phyloP scores from a whole-genome alignment of 2,888 invertebrate species.

The Catocala nupta region DNA sequence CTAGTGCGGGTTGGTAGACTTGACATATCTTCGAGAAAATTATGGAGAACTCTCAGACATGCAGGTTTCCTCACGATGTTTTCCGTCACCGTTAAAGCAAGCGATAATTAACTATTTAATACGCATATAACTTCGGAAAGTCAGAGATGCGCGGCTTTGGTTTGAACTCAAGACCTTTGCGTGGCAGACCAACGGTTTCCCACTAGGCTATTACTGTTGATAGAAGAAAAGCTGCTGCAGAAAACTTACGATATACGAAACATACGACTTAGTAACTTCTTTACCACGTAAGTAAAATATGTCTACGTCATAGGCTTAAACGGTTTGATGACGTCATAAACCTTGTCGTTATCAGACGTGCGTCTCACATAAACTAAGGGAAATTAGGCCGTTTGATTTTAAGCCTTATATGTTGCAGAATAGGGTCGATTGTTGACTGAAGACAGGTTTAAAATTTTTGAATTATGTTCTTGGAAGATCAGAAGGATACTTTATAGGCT shows the following conservation, averaged over 20 bases:
- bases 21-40: too few species aligned
- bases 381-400: constrained; percentile 1
- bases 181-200: too few species aligned
- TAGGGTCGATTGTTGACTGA: background rate
- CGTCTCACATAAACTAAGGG: constrained; percentile 68
- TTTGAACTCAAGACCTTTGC: too few species aligned
- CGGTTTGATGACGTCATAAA: constrained; percentile 78
- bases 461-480: constrained; percentile 17
- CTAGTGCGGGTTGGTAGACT: too few species aligned
- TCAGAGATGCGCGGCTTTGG: too few species aligned
- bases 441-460: constrained; percentile 5
- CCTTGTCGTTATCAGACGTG: constrained; percentile 68
- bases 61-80: too few species aligned
- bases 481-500: constrained; percentile 12
- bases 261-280: background rate
- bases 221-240: too few species aligned
- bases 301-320: constrained; percentile 67
- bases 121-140: too few species aligned
- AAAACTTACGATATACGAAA: background rate
- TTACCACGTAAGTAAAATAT: constrained; percentile 55
- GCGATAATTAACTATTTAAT: too few species aligned
- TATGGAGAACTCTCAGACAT: too few species aligned
- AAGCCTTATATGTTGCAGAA: background rate
- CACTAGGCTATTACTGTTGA: too few species aligned
- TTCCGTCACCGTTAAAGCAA: too few species aligned